phyloP scores from a whole-genome alignment of 2,888 invertebrate species.

The Epinotia ramella region DNA sequence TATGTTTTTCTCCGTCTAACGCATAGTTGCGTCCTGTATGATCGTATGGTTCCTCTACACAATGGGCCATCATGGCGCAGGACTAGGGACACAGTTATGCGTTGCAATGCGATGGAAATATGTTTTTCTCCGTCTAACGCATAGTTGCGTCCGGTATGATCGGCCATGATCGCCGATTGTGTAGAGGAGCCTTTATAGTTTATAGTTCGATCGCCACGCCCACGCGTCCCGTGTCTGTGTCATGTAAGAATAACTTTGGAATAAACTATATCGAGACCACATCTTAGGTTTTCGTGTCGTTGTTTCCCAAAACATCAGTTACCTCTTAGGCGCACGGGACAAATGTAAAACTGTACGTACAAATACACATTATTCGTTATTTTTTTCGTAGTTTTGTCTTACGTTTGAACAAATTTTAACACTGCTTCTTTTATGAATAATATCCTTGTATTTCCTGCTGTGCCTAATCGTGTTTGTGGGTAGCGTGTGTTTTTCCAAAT shows the following conservation, averaged over 20 bases:
- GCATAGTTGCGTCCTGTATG: too few relatives aligned
- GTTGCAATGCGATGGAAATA: too few relatives aligned
- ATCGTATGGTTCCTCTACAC: too few relatives aligned
- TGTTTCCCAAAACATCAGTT: background rate
- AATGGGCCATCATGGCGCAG: too few relatives aligned
- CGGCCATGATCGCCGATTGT: too few relatives aligned
- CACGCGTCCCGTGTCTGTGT: conserved; percentile 15
- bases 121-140: too few relatives aligned
- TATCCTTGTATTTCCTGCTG: conserved; percentile 2
- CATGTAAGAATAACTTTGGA: too few relatives aligned
- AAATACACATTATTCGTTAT: background rate
- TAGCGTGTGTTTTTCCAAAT: background rate
- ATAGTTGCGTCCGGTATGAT: too few relatives aligned
- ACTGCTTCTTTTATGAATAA: background rate
- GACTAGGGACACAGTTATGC: too few relatives aligned
- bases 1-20: too few relatives aligned
- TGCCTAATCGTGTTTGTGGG: background rate
- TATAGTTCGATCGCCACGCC: conserved; percentile 18
- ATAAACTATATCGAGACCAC: background rate
- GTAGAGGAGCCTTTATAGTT: too few relatives aligned
- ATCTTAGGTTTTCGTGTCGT: background rate
- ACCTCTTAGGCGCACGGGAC: background rate
- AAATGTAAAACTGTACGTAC: background rate
- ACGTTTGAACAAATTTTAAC: background rate
- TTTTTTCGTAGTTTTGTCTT: background rate